Base-by-base conservation (phyloP, 2,797 vertebrate species). In the Fistularia tabacaria region DNA sequence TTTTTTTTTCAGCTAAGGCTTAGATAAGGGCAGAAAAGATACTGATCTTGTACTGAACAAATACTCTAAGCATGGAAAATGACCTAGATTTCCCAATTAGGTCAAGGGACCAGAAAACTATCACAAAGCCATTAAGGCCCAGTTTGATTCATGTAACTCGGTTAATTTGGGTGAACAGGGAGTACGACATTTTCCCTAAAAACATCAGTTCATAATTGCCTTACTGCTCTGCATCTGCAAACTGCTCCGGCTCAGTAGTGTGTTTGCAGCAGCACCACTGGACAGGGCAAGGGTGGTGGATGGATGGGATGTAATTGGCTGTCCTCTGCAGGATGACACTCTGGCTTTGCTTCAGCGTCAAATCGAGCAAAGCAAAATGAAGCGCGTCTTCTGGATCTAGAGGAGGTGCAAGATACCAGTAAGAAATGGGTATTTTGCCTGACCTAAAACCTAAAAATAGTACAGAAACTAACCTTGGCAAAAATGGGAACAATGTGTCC, bases 351-450 rank as follows among this genome's bases (percentile, higher is more conserved):
- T 44, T 38, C 8, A 76, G 54, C n/a, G 55, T 71, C 60, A 83
- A 49, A 56, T 66, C 57, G 37, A 13, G 38, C 13, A 77, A 7
- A 40, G 62, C 25, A 13, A 64, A 65, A 6, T 45, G 44, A 37
- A 87, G 36, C 52, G 83, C 49, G 42, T 91, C 89, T 50, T 87
- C 79, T 36, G 86, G 76, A 74, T 79, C 91, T 92, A 62, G 8
- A 62, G 15, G 38, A 63, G 49, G 38, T 8, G 58, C 7, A 71
- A 6, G 49, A 50, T 7, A 44, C 7, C 11, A 12, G 57, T 44
- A 6, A 54, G 47, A 50, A 38, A 43, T 8, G 6, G 41, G 25
- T 13, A 49, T n/a, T 9, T 8, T 3, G 9, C 12, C 9, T 40
- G 37, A 38, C 14, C 38, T 38, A 6, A 53, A 54, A n/a, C 10